Base-by-base conservation (phyloP, 2,888 invertebrate genomes). In the Oxycera nigricornis region DNA sequence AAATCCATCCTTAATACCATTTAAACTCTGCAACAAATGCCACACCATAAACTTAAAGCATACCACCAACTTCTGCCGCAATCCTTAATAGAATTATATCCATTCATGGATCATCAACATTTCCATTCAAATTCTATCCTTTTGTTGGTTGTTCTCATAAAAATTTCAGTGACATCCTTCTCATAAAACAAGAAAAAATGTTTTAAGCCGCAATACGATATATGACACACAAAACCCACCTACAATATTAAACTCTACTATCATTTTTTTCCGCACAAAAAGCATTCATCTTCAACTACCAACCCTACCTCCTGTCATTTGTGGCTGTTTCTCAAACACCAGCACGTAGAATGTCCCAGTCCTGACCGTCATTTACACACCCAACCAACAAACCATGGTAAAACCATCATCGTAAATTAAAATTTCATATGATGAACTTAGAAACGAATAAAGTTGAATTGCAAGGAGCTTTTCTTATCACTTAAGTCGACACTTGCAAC, bases 81-180 rank as follows among this genome's bases (percentile, higher is more conserved):
- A 55, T 55, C 7, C 52, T 55, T 55, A 55, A 55, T 55, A 24
- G 24, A 22, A 55, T 55, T 55, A 24, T 62, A n/a, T 62, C 31
- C 35, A 62, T 62, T 62, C 62, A 62, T 62, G 62, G 35, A 62
- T 35, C 62, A 62, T 62, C 62, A 62, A 62, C 62, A 62, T 62
- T 17, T 62, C 35, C 62, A 62, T 62, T 62, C 62, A 62, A 62
- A 55, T 55, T 3, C 46, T 46, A 20, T 55, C 52, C 20, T 46
- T 11, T 46, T 61, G 7, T 28, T 28, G 14, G 35, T 30, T 7
- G 14, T 35, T 35, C 62, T 31, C 62, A 62, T 62, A 62, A 62
- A 62, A 62, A 62, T 17, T 62, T 62, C 62, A 62, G 62, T 35
- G 35, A 62, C 62, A 62, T 62, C 20, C 62, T 35, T 62, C 14